Evolutionary conservation across 2,113 vertebrate genomes (phyloP).

Genomic region (Chloroceryle aenea): DNA sequence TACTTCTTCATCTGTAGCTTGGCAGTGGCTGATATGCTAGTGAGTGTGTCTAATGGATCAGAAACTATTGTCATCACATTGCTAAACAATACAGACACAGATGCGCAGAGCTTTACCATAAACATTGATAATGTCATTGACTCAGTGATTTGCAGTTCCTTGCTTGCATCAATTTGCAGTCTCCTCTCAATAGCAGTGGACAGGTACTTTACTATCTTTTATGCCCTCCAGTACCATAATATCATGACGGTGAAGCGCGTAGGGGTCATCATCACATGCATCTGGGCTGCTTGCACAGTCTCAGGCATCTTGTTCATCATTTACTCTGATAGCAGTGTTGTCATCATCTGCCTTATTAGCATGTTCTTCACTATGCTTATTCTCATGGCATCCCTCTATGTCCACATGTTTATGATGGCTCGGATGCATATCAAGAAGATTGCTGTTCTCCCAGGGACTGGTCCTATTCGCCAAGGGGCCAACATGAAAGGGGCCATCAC

Average conservation of each 20-base stretch:
- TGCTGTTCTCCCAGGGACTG: slow-evolving; percentile 85
- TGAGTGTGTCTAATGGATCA: slow-evolving; percentile 92
- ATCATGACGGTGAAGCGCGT: slow-evolving; percentile 89
- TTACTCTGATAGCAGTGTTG: slow-evolving; percentile 90
- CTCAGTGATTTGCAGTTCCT: slow-evolving; percentile 94
- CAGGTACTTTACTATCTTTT: slow-evolving; percentile 97
- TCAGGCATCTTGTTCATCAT: slow-evolving; percentile 91
- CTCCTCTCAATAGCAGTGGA: slow-evolving; percentile 93
- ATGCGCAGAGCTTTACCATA: slow-evolving; percentile 81
- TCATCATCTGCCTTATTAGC: slow-evolving; percentile 91
- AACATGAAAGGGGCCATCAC: slow-evolving; percentile 96
- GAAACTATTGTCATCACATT: slow-evolving; percentile 93
- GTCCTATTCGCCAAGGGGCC: slow-evolving; percentile 85
- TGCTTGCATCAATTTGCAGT: slow-evolving; percentile 94
- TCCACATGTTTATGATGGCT: slow-evolving; percentile 96
- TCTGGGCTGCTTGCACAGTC: slow-evolving; percentile 87
- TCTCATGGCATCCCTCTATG: slow-evolving; percentile 94
- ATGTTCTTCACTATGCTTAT: slow-evolving; percentile 96
- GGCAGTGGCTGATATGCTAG: slow-evolving; percentile 93
- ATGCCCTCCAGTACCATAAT: slow-evolving; percentile 92
- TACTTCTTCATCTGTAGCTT: slow-evolving; percentile 97
- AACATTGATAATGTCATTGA: slow-evolving; percentile 95
- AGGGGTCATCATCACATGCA: slow-evolving; percentile 81
- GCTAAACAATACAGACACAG: slow-evolving; percentile 81
- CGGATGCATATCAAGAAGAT: slow-evolving; percentile 92